Base-by-base conservation (phyloP, 30 jellyfish, hydroid and myxozoan genomes). In the Clytia hemisphaerica region DNA sequence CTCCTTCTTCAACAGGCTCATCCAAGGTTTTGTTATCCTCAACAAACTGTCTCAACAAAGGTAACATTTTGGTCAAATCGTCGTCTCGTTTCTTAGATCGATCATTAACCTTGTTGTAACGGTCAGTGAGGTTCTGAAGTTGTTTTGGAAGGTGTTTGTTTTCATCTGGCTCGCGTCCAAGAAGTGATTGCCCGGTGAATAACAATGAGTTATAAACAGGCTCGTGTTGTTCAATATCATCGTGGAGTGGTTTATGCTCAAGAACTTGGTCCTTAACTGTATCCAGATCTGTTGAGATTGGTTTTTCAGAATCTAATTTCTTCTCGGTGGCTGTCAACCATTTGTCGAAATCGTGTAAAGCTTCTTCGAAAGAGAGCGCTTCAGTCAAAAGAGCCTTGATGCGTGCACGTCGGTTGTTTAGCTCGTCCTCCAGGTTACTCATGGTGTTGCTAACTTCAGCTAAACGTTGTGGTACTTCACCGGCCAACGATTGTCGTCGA, bases 281-380 rank as follows among this genome's bases (percentile, higher is more conserved):
- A 27, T 87, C 77, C 7, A 77, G 71, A 26, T 77, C 69, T 19
- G 75, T 50, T 16, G 97, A 86, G 67, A 78, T 71, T 1, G 92
- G 65, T 67, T 87, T 87, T 33, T 60, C 68, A 4, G 97, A 47
- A 6, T 72, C 88, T 37, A 87, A 48, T 34, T 47, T 47, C 68
- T 78, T 87, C 68, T 87, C 97, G 1, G 88, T 48, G 22, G 88
- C 34, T 32, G 63, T 74, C 70, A 87, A 48, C 97, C 97, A 87
- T 61, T 79, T 87, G 22, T 87, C 97, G 46, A 87, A 87, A 4
- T 79, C 48, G n/a, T 76, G 83, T 14, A 48, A 21, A 15, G 83
- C 50, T 14, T 87, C 94, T 50, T 79, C 88, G 75, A 55, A 79
- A 28, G 86, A 76, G 36, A 67, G 84, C 25, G 74, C 67, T 15